Evolutionary conservation across 30 jellyfish, hydroid and myxozoan species (phyloP).

Genomic region (Hydractinia symbiolongicarpus): DNA sequence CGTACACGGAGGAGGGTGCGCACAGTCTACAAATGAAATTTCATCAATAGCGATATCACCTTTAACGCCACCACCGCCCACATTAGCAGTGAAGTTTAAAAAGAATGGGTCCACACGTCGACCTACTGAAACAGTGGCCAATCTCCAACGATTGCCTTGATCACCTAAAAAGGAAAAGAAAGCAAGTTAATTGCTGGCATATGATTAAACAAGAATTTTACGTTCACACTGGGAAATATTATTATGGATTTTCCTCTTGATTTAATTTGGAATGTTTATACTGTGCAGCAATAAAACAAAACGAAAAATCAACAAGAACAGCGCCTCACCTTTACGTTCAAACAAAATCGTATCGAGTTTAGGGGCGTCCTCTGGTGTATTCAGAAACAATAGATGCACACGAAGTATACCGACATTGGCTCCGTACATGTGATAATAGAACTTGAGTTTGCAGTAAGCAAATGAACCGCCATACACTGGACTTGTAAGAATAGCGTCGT

Average conservation of each 20-base stretch:
- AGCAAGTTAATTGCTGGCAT: background rate
- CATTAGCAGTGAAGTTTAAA: slow-evolving; percentile 59
- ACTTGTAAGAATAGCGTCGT: slow-evolving; percentile 62
- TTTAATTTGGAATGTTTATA: background rate
- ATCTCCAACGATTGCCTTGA: slow-evolving; percentile 61
- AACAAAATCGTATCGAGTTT: background rate
- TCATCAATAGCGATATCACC: slow-evolving; percentile 96
- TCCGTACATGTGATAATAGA: slow-evolving; percentile 97
- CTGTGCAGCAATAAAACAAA: background rate
- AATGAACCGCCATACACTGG: slow-evolving; percentile 82
- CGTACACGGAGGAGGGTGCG: slow-evolving; percentile 78
- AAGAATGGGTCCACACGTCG: slow-evolving; percentile 78
- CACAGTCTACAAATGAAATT: slow-evolving; percentile 65
- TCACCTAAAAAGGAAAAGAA: slow-evolving; percentile 16
- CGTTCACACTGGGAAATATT: too few relatives aligned
- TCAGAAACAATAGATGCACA: slow-evolving; percentile 45
- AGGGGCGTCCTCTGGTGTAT: slow-evolving; percentile 28
- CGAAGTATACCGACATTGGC: slow-evolving; percentile 65
- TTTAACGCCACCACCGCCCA: slow-evolving; percentile 80
- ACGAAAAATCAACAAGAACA: too few relatives aligned
- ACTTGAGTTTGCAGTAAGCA: slow-evolving; percentile 80
- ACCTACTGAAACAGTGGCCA: slow-evolving; percentile 78
- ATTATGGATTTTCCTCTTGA: too few relatives aligned
- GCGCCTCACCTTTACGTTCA: slow-evolving; percentile 16
- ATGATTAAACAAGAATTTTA: too few relatives aligned